phyloP scores from a whole-genome alignment of 2,797 vertebrate species.

The Gambelia wislizenii region DNA sequence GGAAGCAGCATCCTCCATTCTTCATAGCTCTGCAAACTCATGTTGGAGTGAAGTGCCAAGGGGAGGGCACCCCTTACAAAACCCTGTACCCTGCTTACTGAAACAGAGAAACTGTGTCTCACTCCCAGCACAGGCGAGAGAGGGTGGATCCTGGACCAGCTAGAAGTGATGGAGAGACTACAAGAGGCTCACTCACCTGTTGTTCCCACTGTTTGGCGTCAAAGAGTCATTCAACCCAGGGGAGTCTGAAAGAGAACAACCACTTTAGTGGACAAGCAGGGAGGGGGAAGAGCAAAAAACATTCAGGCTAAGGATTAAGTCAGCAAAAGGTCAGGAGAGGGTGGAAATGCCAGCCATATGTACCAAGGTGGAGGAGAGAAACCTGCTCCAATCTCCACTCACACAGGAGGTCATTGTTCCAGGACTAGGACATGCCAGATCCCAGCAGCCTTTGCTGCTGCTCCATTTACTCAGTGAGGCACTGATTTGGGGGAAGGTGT shows the following conservation, averaged over 20 bases:
- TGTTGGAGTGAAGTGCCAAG: background rate
- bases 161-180: background rate
- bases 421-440: conserved; percentile 13
- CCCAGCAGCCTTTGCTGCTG: conserved; percentile 1
- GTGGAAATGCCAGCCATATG: conserved; percentile 10
- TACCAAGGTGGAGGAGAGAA: conserved; percentile 16
- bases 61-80: background rate
- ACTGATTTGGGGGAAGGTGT: background rate
- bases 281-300: background rate
- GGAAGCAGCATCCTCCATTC: background rate
- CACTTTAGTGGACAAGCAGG: background rate
- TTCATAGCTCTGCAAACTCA: background rate
- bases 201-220: conserved; percentile 70
- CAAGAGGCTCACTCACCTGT: conserved; percentile 41
- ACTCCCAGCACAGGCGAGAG: background rate
- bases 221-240: conserved; percentile 77
- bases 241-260: conserved; percentile 69
- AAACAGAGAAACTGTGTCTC: background rate
- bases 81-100: background rate
- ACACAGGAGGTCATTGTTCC: conserved; percentile 41
- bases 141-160: too few species aligned
- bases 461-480: background rate
- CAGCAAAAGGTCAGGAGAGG: conserved; percentile 26
- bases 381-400: conserved; percentile 1
- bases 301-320: background rate